Percentiles rank a stretch among this genome's conserved stretches.
phyloP scores from a whole-genome alignment of 2,113 vertebrate species.

The Octodon degus region DNA sequence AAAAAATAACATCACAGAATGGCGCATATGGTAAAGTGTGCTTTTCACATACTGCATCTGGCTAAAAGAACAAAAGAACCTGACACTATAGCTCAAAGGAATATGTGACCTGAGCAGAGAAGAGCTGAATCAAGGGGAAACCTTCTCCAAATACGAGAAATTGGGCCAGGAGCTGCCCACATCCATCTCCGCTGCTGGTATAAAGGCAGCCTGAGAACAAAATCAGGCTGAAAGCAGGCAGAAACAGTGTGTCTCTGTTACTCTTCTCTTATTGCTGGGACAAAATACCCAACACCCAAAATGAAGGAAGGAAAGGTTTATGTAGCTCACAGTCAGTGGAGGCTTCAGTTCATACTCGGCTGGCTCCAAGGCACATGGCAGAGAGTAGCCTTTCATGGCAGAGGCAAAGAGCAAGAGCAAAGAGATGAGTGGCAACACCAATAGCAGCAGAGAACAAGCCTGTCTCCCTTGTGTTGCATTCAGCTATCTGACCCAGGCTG shows the following conservation, averaged over 20 bases:
- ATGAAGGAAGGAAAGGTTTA: too few relatives aligned
- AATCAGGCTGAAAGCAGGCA: not conserved
- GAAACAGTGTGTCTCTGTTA: not conserved
- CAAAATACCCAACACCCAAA: too few relatives aligned
- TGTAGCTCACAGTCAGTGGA: too few relatives aligned
- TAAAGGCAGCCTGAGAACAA: not conserved
- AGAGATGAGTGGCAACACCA: too few relatives aligned
- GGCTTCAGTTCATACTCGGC: too few relatives aligned
- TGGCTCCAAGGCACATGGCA: too few relatives aligned
- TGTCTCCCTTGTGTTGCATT: too few relatives aligned
- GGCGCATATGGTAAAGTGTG: not conserved
- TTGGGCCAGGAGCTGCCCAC: not conserved
- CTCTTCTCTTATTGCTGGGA: too few relatives aligned
- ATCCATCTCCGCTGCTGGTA: not conserved
- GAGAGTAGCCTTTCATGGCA: too few relatives aligned
- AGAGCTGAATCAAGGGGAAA: not conserved
- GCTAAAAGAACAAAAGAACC: not conserved
- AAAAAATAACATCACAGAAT: not conserved
- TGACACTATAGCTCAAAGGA: not conserved
- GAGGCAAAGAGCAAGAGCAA: too few relatives aligned
- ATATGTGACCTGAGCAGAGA: not conserved
- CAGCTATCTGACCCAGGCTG: too few relatives aligned
- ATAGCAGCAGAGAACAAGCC: too few relatives aligned
- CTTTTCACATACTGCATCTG: not conserved
- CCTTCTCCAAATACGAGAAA: not conserved